These are phyloP conservation scores for Stegophylla sp. DNA, from an alignment of 2,888 invertebrate genomes.

Conservation along the genomic window DNA sequence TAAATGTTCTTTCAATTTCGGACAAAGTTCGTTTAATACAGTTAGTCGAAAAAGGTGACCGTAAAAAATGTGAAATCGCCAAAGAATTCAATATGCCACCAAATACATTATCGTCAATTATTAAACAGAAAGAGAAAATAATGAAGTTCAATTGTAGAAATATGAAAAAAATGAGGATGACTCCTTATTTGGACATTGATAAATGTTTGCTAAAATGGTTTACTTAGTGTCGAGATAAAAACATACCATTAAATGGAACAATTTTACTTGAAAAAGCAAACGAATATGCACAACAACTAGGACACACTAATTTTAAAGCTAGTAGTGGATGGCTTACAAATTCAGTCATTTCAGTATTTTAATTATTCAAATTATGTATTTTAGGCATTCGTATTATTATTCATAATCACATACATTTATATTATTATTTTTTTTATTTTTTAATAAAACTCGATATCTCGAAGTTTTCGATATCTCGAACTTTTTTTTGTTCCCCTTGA, in stretches of 20 bases:
- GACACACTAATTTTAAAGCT: slow-evolving; percentile 58
- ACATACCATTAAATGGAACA: slow-evolving; percentile 51
- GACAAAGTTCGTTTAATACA: slow-evolving; percentile 13
- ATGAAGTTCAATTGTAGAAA: slow-evolving; percentile 24
- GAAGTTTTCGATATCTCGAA: neutral
- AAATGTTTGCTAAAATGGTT: slow-evolving; percentile 57
- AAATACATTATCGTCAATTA: slow-evolving; percentile 23
- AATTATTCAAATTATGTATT: neutral
- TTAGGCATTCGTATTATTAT: neutral
- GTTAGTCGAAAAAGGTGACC: slow-evolving; percentile 41
- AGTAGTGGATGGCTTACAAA: slow-evolving; percentile 62
- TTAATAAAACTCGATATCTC: neutral
- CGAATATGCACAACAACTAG: slow-evolving; percentile 60
- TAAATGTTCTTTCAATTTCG: too few species aligned
- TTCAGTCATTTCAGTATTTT: neutral
- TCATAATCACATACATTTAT: too few species aligned
- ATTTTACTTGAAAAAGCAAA: slow-evolving; percentile 59
- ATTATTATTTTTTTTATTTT: neutral
- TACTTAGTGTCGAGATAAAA: slow-evolving; percentile 53
- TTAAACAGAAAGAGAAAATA: slow-evolving; percentile 29
- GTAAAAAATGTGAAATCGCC: slow-evolving; percentile 6
- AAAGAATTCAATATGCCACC: slow-evolving; percentile 23
- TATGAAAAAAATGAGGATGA: slow-evolving; percentile 31
- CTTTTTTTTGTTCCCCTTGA: neutral
- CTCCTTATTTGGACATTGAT: slow-evolving; percentile 59